Percentiles rank a stretch among this genome's conserved stretches.
phyloP scores from a whole-genome alignment of 2,888 invertebrate genomes.

The Heteromyza rotundicornis region DNA sequence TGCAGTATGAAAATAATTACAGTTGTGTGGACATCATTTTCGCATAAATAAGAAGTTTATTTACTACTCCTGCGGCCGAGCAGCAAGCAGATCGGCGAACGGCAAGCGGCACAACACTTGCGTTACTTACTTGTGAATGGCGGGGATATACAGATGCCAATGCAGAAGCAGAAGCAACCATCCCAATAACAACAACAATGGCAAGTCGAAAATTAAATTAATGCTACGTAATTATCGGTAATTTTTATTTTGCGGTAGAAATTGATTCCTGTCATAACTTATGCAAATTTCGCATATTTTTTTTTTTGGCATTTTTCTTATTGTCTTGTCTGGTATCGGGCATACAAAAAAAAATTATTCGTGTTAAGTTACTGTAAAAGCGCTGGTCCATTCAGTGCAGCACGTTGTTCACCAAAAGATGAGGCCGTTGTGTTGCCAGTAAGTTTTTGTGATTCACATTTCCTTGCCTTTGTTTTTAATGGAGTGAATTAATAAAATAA shows the following conservation, averaged over 20 bases:
- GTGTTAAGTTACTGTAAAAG: constrained; percentile 2
- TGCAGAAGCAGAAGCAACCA: no score
- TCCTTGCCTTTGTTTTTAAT: no score
- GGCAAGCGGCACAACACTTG: no score
- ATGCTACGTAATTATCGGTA: constrained; percentile 40
- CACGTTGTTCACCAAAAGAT: not conserved
- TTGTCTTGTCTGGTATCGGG: no score
- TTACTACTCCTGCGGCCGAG: constrained; percentile 18
- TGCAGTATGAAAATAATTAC: constrained; percentile 32
- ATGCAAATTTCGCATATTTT: constrained; percentile 30
- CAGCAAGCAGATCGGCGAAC: constrained; percentile 6
- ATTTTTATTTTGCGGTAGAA: constrained; percentile 33
- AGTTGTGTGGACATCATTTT: constrained; percentile 37
- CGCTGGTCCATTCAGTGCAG: not conserved
- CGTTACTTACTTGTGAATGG: no score
- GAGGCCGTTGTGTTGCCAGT: not conserved
- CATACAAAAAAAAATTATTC: not conserved
- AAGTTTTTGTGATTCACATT: not conserved
- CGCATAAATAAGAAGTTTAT: constrained; percentile 38
- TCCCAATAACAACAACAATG: no score
- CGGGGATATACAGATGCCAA: no score
- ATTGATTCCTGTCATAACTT: constrained; percentile 43
- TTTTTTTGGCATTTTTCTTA: not conserved
- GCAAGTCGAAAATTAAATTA: constrained; percentile 37
- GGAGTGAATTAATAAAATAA: no score